Evolutionary conservation across 2,888 invertebrate genomes (phyloP).

Genomic region (Euclidia mi): DNA sequence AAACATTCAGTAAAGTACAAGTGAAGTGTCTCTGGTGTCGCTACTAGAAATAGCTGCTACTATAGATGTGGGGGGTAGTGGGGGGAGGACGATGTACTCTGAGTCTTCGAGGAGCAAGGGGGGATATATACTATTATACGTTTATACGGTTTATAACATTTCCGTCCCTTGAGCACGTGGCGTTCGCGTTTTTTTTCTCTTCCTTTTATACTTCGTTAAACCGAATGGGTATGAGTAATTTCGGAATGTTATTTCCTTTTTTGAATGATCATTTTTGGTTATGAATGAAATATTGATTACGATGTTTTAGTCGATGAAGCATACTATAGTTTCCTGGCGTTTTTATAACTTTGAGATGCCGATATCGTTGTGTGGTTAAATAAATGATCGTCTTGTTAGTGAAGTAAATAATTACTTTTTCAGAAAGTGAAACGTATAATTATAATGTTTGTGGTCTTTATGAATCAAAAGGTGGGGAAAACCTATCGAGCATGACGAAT

Average conservation of each 20-base stretch:
- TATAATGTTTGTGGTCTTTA: too few relatives aligned
- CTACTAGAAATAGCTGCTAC: slow-evolving; percentile 79
- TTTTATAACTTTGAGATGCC: too few relatives aligned
- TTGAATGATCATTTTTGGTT: slow-evolving; percentile 3
- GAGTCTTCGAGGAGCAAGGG: slow-evolving; percentile 20
- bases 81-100: slow-evolving; percentile 41
- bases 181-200: slow-evolving; percentile 66
- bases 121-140: slow-evolving; percentile 20
- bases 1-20: slow-evolving; percentile 78
- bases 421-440: too few relatives aligned
- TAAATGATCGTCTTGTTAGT: too few relatives aligned
- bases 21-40: slow-evolving; percentile 80
- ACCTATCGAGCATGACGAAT: too few relatives aligned
- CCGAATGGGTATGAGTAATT: slow-evolving; percentile 37
- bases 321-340: too few relatives aligned
- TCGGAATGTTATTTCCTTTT: slow-evolving; percentile 37
- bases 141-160: slow-evolving; percentile 24
- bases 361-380: too few relatives aligned
- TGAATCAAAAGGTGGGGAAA: too few relatives aligned
- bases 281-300: not conserved
- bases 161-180: slow-evolving; percentile 31
- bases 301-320: too few relatives aligned
- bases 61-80: slow-evolving; percentile 57
- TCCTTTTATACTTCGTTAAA: slow-evolving; percentile 55
- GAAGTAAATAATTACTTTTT: too few relatives aligned